A percentile compares a stretch with the other conserved stretches of the same genome.
phyloP scores from a whole-genome alignment of 2,797 vertebrate genomes.

The Chiloscyllium punctatum region DNA sequence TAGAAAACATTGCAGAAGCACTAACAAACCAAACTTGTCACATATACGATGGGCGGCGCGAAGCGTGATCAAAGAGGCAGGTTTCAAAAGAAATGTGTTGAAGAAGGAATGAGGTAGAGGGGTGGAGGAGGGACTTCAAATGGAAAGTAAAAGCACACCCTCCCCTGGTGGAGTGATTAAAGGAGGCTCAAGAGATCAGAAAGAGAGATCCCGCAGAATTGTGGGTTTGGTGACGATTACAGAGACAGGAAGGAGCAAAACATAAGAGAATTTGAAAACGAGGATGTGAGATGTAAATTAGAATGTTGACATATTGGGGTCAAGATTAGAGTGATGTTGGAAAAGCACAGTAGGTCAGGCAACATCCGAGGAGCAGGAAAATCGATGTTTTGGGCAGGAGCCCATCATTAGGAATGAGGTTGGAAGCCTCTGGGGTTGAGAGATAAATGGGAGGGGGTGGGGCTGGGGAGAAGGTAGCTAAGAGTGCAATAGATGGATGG shows the following conservation, averaged over 20 bases:
- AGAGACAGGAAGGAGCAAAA: neutral
- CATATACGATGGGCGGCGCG: neutral
- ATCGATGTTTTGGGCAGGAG: no score
- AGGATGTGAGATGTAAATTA: neutral
- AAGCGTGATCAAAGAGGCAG: neutral
- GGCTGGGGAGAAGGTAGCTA: no score
- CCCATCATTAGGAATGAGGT: no score
- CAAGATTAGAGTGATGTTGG: no score
- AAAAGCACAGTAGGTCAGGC: no score
- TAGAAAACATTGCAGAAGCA: neutral
- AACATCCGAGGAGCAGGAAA: no score
- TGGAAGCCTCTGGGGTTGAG: no score
- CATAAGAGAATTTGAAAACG: neutral
- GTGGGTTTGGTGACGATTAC: neutral
- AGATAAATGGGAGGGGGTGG: no score
- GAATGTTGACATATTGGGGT: neutral
- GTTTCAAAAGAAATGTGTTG: neutral
- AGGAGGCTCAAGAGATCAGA: neutral
- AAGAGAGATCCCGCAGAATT: no score
- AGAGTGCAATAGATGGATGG: no score
- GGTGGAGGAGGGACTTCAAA: neutral
- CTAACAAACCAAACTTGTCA: neutral
- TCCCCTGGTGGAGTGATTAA: neutral
- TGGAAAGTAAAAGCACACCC: neutral
- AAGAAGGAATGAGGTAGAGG: neutral